Percentiles rank a stretch among this genome's conserved stretches.
Conservation (phyloP, 2,113 vertebrate species). For the Poeciliopsis prolifica region DNA sequence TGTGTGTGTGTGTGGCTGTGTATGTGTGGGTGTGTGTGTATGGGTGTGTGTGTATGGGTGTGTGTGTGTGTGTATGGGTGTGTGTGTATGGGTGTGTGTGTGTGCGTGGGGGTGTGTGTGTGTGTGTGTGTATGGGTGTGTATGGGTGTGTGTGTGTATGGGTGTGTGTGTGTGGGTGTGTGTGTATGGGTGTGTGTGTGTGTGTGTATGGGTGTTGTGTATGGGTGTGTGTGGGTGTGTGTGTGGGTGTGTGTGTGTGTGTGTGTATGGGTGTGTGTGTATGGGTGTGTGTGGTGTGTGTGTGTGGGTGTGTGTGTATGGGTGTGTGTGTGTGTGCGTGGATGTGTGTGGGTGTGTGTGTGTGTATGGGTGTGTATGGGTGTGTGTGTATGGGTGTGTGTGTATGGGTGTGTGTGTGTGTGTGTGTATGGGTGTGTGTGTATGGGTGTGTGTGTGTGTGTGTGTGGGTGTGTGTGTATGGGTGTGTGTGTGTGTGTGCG, state of each 20-base stretch:
- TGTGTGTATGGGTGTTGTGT: too few relatives aligned
- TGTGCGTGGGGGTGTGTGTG: too few relatives aligned
- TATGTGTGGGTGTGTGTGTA: too few relatives aligned
- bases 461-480: too few relatives aligned
- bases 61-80: background rate
- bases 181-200: background rate
- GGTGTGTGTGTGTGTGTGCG: background rate
- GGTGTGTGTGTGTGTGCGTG: too few relatives aligned
- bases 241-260: too few relatives aligned
- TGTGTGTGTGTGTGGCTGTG: too few relatives aligned
- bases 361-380: too few relatives aligned
- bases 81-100: background rate
- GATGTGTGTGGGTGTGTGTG: too few relatives aligned
- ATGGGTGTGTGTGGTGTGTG: background rate
- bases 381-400: background rate
- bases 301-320: background rate
- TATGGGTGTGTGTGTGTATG: background rate
- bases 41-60: background rate
- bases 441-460: too few relatives aligned
- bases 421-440: background rate
- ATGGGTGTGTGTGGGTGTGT: too few relatives aligned
- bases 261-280: background rate
- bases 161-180: background rate
- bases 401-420: background rate
- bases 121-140: too few relatives aligned